phyloP scores from a whole-genome alignment of 2,888 invertebrate species.

The Melanargia galathea region DNA sequence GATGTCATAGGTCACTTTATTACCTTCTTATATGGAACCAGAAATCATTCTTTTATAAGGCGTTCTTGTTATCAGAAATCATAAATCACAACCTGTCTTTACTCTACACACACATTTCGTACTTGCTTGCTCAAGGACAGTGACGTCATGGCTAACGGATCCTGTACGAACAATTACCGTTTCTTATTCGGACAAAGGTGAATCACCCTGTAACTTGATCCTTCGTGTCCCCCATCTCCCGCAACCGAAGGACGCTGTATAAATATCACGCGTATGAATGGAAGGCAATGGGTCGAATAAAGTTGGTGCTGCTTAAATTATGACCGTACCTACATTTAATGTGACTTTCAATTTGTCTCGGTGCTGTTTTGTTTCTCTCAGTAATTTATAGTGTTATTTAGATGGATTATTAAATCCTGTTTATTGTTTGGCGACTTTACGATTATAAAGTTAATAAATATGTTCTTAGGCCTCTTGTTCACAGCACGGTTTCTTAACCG shows the following conservation, averaged over 20 bases:
- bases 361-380: background rate
- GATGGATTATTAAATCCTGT: background rate
- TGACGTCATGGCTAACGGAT: slow-evolving; percentile 36
- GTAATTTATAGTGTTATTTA: background rate
- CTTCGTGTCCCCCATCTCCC: slow-evolving; percentile 25
- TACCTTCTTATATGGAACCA: slow-evolving; percentile 43
- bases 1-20: slow-evolving; percentile 70
- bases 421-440: too few species aligned
- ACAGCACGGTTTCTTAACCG: too few species aligned
- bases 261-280: slow-evolving; percentile 29
- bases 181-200: slow-evolving; percentile 38
- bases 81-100: slow-evolving; percentile 52
- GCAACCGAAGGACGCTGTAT: slow-evolving; percentile 25
- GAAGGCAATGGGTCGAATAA: slow-evolving; percentile 40
- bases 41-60: slow-evolving; percentile 61
- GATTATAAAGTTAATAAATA: too few species aligned
- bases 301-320: slow-evolving; percentile 13
- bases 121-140: slow-evolving; percentile 35
- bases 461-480: too few species aligned
- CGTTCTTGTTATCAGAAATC: slow-evolving; percentile 48
- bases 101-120: slow-evolving; percentile 17
- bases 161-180: slow-evolving; percentile 35
- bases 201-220: slow-evolving; percentile 37
- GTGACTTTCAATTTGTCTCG: background rate
- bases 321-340: background rate